These are phyloP conservation scores for Ailurus styani DNA, from an alignment of 2,113 vertebrate genomes.

Conservation along the genomic window DNA sequence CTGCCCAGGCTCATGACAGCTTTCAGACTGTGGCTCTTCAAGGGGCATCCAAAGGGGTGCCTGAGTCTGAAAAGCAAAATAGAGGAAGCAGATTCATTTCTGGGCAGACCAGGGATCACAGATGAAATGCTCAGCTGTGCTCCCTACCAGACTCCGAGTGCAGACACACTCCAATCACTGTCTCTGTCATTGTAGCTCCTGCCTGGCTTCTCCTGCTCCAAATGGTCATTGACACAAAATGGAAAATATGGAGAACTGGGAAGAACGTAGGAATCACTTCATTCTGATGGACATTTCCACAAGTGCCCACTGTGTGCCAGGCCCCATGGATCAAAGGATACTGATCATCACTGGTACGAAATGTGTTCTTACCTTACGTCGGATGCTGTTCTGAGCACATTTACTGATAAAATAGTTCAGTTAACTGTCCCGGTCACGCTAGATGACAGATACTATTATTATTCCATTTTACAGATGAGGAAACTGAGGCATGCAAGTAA, in stretches of 20 bases:
- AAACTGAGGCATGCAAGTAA: not conserved
- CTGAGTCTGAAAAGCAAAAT: not conserved
- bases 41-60: not conserved
- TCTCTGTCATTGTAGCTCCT: not conserved
- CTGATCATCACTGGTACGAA: not conserved
- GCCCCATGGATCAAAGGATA: not conserved
- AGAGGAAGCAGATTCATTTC: not conserved
- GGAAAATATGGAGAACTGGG: not conserved
- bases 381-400: not conserved
- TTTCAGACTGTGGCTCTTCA: not conserved
- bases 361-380: not conserved
- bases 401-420: not conserved
- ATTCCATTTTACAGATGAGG: not conserved
- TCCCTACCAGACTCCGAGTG: rapidly evolving
- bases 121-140: not conserved
- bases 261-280: not conserved
- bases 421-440: not conserved
- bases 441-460: not conserved
- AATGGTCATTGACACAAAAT: not conserved
- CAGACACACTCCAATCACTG: not conserved
- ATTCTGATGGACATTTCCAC: not conserved
- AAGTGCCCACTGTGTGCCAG: not conserved
- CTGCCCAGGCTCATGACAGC: not conserved
- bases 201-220: not conserved
- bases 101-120: not conserved